Percentiles rank a stretch among this genome's conserved stretches.
These are phyloP conservation scores for Cassiopea andromeda DNA, from an alignment of 30 jellyfish, hydroid and myxozoan genomes.

Conservation along the genomic window DNA sequence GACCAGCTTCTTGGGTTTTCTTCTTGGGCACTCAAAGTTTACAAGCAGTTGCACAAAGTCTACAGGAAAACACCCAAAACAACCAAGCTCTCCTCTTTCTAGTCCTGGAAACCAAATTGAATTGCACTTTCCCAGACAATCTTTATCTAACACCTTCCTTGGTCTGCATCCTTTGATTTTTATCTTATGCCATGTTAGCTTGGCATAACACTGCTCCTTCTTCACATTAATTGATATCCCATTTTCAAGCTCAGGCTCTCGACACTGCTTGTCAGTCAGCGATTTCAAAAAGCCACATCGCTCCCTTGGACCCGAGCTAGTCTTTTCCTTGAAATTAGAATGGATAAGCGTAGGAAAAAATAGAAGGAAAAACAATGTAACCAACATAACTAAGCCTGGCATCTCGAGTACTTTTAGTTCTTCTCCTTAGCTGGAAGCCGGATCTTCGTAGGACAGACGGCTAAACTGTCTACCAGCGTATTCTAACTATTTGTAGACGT, in stretches of 20 bases:
- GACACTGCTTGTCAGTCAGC: conserved; percentile 1
- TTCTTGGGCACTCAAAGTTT: conserved; percentile 28
- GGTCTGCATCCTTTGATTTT: conserved; percentile 41
- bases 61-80: conserved; percentile 41
- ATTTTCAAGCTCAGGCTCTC: conserved; percentile 14
- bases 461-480: neutral
- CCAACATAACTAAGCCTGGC: neutral
- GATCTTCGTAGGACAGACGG: neutral
- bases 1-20: conserved; percentile 8
- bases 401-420: neutral
- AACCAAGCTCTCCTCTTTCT: conserved; percentile 18
- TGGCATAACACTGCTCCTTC: conserved; percentile 28
- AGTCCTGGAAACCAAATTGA: conserved; percentile 53
- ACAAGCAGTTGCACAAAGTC: neutral
- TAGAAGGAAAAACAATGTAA: neutral
- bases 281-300: conserved; percentile 17
- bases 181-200: conserved; percentile 4
- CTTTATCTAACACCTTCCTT: neutral
- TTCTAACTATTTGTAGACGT: neutral
- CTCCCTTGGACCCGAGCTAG: neutral
- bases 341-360: neutral
- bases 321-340: neutral
- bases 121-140: conserved; percentile 33
- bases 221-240: conserved; percentile 6
- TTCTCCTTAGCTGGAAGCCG: neutral